Base-by-base conservation (phyloP, 2,797 vertebrate genomes). In the Calcarius lapponicus region DNA sequence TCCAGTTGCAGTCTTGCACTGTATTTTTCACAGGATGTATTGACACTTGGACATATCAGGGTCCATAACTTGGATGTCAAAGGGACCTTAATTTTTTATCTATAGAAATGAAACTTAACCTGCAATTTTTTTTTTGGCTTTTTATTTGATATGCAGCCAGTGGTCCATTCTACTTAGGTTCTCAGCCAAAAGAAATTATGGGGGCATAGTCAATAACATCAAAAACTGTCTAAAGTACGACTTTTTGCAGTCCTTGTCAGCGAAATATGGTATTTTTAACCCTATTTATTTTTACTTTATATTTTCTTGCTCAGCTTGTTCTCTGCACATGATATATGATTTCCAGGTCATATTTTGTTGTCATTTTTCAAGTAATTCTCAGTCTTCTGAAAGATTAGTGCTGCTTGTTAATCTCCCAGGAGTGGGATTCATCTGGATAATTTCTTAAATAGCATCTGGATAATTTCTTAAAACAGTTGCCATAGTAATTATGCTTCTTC, bases 281-380 rank as follows among this genome's bases (percentile, higher is more conserved):
- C 32, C 24, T 80, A 18, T 73, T 73, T 81, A 57, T 64, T 92
- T 86, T 80, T 85, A 57, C 82, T 82, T 25, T 42, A 20, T 24
- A n/a, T 80, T 89, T 85, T 53, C 69, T 65, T 92, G 60, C 56
- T 86, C 65, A 54, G 0, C 28, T 62, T 74, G 71, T 67, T 61
- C 25, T 91, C 50, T 91, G 62, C 17, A 69, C 7, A 40, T 69
- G 81, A 91, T 62, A 42, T 4, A 73, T 29, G 9, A 24, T 86
- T 91, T 94, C 47, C 62, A 78, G 65, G 38, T 91, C 43, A 16
- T 51, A 71, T 80, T 85, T 90, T 83, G 14, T 61, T 80, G 38
- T 50, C 9, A 82, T 82, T 93, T 97, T 91, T 89, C 69, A 93
- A 43, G 32, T 89, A 74, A 93, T 93, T 87, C 57, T 87, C 34